These are phyloP conservation scores for Pediacus dermestoides DNA, from an alignment of 2,888 invertebrate genomes.

Conservation along the genomic window DNA sequence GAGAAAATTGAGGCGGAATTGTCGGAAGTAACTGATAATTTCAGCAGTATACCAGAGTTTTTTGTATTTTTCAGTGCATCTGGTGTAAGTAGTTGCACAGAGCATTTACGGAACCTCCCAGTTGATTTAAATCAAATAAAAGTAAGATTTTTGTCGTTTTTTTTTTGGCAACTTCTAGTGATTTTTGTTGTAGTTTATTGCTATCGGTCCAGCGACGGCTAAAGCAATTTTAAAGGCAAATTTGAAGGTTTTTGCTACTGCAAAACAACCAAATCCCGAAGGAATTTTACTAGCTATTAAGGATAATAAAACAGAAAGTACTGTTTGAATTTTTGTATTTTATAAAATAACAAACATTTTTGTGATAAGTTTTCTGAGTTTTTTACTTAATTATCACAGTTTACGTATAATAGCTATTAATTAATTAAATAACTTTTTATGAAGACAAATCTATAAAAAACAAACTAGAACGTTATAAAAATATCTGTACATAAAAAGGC, in stretches of 20 bases:
- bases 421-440: too few species aligned
- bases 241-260: slow-evolving; percentile 50
- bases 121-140: slow-evolving; percentile 31
- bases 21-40: slow-evolving; percentile 42
- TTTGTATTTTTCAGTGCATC: slow-evolving; percentile 60
- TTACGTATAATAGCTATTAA: too few species aligned
- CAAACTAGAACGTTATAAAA: slow-evolving; percentile 16
- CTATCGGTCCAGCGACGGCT: slow-evolving; percentile 58
- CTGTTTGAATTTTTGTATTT: too few species aligned
- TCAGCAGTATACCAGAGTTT: slow-evolving; percentile 49
- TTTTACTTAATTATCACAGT: slow-evolving; percentile 32
- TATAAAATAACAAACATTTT: slow-evolving; percentile 19
- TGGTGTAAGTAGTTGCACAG: slow-evolving; percentile 52
- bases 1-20: slow-evolving; percentile 50
- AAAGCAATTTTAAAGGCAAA: slow-evolving; percentile 50
- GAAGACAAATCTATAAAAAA: too few species aligned
- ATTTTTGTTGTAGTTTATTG: slow-evolving; percentile 48
- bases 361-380: slow-evolving; percentile 25
- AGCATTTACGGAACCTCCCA: slow-evolving; percentile 45
- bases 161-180: too few species aligned
- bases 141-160: slow-evolving; percentile 39
- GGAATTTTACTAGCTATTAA: slow-evolving; percentile 51
- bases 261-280: slow-evolving; percentile 54
- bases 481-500: slow-evolving; percentile 17
- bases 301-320: too few species aligned